These are phyloP conservation scores for Hymenopus coronatus DNA, from an alignment of 2,888 invertebrate species.

Conservation along the genomic window DNA sequence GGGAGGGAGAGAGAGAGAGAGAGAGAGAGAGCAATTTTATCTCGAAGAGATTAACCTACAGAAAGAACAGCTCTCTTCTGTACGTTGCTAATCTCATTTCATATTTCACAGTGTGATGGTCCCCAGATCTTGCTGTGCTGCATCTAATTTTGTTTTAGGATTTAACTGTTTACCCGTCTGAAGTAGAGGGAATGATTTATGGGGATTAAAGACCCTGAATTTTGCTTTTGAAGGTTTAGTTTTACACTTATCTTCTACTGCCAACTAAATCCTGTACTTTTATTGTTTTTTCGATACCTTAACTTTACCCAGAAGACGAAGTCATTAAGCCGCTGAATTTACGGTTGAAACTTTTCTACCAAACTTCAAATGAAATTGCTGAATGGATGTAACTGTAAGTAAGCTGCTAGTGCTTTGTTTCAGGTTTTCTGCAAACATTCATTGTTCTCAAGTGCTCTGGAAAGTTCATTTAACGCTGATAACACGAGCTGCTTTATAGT, in stretches of 20 bases:
- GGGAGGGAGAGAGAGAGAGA: not conserved
- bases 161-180: not conserved
- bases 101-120: not conserved
- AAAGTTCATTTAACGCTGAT: too few relatives aligned
- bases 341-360: too few relatives aligned
- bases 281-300: too few relatives aligned
- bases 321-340: too few relatives aligned
- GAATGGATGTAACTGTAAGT: too few relatives aligned
- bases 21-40: not conserved
- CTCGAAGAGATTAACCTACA: not conserved
- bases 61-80: not conserved
- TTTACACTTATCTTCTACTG: not conserved
- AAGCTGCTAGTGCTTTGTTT: too few relatives aligned
- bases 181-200: not conserved
- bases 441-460: too few relatives aligned
- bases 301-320: too few relatives aligned
- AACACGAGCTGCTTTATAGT: too few relatives aligned
- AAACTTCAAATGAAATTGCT: too few relatives aligned
- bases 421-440: too few relatives aligned
- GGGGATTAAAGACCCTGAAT: not conserved
- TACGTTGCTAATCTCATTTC: not conserved
- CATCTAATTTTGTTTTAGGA: not conserved
- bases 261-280: not conserved
- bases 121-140: not conserved
- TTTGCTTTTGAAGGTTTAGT: not conserved